Evolutionary conservation across 2,888 invertebrate genomes (phyloP).

Genomic region (Campoplex nolae): DNA sequence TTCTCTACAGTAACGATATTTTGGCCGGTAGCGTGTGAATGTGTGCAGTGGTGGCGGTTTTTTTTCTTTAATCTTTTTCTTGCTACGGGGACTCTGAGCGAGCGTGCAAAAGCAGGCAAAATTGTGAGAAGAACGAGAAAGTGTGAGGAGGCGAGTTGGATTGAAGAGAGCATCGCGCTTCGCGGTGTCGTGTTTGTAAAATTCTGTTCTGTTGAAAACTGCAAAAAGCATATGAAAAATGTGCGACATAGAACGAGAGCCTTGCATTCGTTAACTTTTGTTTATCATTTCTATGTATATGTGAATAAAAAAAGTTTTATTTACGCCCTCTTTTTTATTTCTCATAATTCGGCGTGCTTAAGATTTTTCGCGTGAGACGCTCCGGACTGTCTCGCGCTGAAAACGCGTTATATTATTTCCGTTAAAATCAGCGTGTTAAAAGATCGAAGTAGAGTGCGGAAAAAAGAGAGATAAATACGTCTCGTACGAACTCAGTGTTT

Average conservation of each 20-base stretch:
- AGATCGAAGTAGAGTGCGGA: conserved; percentile 52
- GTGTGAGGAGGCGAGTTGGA: background rate
- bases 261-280: conserved; percentile 23
- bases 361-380: conserved; percentile 46
- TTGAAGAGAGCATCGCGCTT: background rate
- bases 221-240: conserved; percentile 51
- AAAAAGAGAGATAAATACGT: conserved; percentile 54
- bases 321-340: conserved; percentile 6
- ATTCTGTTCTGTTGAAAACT: conserved; percentile 17
- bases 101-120: background rate
- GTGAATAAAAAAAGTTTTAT: background rate
- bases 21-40: conserved; percentile 25
- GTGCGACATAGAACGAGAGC: conserved; percentile 38
- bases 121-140: conserved; percentile 1
- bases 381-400: background rate
- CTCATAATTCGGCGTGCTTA: conserved; percentile 60
- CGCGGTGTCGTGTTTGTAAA: conserved; percentile 27
- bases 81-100: background rate
- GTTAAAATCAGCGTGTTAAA: conserved; percentile 39
- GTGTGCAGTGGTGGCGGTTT: conserved; percentile 21
- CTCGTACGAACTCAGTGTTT: conserved; percentile 35
- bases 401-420: background rate
- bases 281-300: conserved; percentile 29
- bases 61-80: conserved; percentile 35
- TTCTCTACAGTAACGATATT: conserved; percentile 47